Evolutionary conservation across 2,797 vertebrate species (phyloP).

Genomic region (Artibeus jamaicensis): DNA sequence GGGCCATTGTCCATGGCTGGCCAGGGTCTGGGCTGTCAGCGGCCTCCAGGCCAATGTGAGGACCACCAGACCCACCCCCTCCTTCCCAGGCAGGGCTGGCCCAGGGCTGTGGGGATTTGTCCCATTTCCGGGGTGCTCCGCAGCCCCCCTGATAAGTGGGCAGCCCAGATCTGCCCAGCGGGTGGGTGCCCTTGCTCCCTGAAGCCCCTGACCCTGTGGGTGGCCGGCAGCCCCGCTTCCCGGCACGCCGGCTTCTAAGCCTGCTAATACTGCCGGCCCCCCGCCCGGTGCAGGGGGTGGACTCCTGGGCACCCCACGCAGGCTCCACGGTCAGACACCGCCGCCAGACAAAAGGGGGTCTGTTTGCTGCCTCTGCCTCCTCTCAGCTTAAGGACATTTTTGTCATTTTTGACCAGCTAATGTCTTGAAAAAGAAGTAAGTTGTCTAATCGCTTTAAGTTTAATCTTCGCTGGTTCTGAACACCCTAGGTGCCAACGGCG

Average conservation of each 20-base stretch:
- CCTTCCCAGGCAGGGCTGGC: not conserved
- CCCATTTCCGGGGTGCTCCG: accelerated
- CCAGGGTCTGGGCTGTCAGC: not conserved
- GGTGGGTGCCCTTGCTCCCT: not conserved
- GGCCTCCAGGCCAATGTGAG: accelerated
- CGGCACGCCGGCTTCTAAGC: slow-evolving; percentile 84
- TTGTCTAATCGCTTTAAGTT: slow-evolving; percentile 97
- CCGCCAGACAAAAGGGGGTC: slow-evolving; percentile 90
- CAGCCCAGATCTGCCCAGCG: not conserved
- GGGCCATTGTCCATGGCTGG: not conserved
- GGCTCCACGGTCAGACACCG: slow-evolving; percentile 78
- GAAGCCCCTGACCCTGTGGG: slow-evolving; percentile 77
- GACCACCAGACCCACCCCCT: not conserved
- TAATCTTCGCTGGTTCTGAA: slow-evolving; percentile 90
- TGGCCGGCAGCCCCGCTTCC: slow-evolving; percentile 82
- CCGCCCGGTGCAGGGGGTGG: slow-evolving; percentile 82
- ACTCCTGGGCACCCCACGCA: slow-evolving; percentile 83
- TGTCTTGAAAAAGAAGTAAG: slow-evolving; percentile 89
- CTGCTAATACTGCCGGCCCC: slow-evolving; percentile 82
- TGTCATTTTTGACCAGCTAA: slow-evolving; percentile 99
- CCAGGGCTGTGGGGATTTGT: not conserved
- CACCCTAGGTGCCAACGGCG: slow-evolving; percentile 84
- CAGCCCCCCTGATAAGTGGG: not conserved
- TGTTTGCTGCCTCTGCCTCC: slow-evolving; percentile 89
- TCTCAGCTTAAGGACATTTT: slow-evolving; percentile 98